These are phyloP conservation scores for Lutjanus erythropterus DNA, from an alignment of 2,113 vertebrate genomes.

Conservation along the genomic window DNA sequence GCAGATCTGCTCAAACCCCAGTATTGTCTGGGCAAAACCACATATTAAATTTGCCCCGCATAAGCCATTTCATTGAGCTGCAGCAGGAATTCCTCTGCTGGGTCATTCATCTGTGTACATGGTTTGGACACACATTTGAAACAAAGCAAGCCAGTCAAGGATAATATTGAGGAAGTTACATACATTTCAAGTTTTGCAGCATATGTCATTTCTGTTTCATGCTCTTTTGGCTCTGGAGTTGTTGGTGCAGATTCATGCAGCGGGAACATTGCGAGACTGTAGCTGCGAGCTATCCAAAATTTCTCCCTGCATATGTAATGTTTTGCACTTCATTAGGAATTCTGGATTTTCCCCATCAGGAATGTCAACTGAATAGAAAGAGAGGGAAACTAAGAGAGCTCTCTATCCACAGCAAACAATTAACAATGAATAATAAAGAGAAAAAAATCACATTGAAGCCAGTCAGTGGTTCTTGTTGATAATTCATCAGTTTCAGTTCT, in stretches of 20 bases:
- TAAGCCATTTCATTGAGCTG: slow-evolving; percentile 84
- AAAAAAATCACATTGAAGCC: slow-evolving; percentile 50
- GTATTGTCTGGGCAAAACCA: slow-evolving; percentile 82
- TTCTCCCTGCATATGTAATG: slow-evolving; percentile 81
- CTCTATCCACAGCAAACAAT: slow-evolving; percentile 79
- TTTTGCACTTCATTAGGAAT: slow-evolving; percentile 82
- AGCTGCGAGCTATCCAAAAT: slow-evolving; percentile 72
- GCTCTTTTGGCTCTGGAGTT: slow-evolving; percentile 61
- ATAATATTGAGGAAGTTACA: slow-evolving; percentile 87
- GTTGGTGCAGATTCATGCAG: slow-evolving; percentile 60
- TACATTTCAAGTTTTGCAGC: slow-evolving; percentile 80
- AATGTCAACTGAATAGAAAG: slow-evolving; percentile 79
- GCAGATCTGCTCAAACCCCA: slow-evolving; percentile 73
- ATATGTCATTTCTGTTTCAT: slow-evolving; percentile 73
- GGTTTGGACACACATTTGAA: slow-evolving; percentile 84
- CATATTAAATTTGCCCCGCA: slow-evolving; percentile 86
- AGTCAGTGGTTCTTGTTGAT: slow-evolving; percentile 44
- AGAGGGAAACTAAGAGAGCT: slow-evolving; percentile 73
- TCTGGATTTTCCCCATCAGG: slow-evolving; percentile 82
- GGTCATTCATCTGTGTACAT: slow-evolving; percentile 86
- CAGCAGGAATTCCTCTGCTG: slow-evolving; percentile 82
- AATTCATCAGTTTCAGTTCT: slow-evolving; percentile 51
- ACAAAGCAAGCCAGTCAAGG: slow-evolving; percentile 86
- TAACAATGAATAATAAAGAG: slow-evolving; percentile 80
- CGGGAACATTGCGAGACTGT: slow-evolving; percentile 60